Base-by-base conservation (phyloP, 1,140 invertebrate genomes). In the Diplogasteroides magnus region DNA sequence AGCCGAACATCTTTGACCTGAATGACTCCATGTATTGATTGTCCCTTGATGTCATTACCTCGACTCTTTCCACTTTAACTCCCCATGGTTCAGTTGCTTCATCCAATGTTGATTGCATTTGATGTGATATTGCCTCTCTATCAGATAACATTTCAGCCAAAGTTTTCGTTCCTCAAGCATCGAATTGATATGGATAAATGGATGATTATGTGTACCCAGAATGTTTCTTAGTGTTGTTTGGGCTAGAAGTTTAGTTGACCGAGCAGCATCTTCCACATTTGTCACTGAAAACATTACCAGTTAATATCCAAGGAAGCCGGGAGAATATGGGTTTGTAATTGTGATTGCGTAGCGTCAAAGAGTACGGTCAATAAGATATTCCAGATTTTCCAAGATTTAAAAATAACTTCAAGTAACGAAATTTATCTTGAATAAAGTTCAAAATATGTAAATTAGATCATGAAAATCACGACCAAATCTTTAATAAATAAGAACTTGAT, bases 251-350 rank as follows among this genome's bases (percentile, higher is more conserved):
- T 82, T 82, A 1, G 80, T 82, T 3, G 81, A 83, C 56, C 80
- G 91, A 83, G 94, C 92, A 31, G 93, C 92, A 84, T 97, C 95
- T 84, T 96, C 93, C 37, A 97, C 93, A 83, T 97, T 97, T 31
- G 92, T 92, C 74, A 97, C 70, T 65, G 66, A 31, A 57, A 26
- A 61, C 25, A 11, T 19, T 11, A 11, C 6, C 19, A 11, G 6
- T 48, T 48, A 48, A 6, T 11, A 48, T 48, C 37, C 37, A 48
- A n/a, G n/a, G n/a, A n/a, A n/a, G n/a, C n/a, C n/a, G n/a, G n/a
- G n/a, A n/a, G n/a, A n/a, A n/a, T n/a, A n/a, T n/a, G n/a, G n/a
- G n/a, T n/a, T n/a, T n/a, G n/a, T n/a, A n/a, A n/a, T n/a, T n/a
- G n/a, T n/a, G n/a, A n/a, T n/a, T n/a, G n/a, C n/a, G n/a, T n/a